These are phyloP conservation scores for Gadus chalcogrammus DNA, from an alignment of 2,113 vertebrate genomes.

Conservation along the genomic window DNA sequence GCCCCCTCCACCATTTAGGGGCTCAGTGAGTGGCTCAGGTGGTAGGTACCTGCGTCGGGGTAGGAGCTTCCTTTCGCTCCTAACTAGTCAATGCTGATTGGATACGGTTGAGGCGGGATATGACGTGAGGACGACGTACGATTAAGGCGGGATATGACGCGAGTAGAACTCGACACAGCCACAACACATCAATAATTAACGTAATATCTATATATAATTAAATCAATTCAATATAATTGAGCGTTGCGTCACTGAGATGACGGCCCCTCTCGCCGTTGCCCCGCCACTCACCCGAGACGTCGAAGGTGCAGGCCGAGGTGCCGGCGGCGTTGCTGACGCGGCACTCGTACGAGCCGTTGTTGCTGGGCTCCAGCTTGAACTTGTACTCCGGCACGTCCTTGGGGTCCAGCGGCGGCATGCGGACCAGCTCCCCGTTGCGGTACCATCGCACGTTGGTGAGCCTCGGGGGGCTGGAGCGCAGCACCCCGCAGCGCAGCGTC, in stretches of 20 bases:
- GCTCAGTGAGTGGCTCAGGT: too few relatives aligned
- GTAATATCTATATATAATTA: too few relatives aligned
- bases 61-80: too few relatives aligned
- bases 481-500: constrained; percentile 82
- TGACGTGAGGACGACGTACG: too few relatives aligned
- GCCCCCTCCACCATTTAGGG: too few relatives aligned
- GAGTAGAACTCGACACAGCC: too few relatives aligned
- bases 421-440: constrained; percentile 79
- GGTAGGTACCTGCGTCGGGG: too few relatives aligned
- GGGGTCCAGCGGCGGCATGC: constrained; percentile 71
- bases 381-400: constrained; percentile 82
- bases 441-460: constrained; percentile 84
- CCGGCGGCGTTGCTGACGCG: constrained; percentile 88
- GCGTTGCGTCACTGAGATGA: neutral
- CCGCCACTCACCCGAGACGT: constrained; percentile 86
- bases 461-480: constrained; percentile 84
- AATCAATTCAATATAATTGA: neutral
- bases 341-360: constrained; percentile 88
- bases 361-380: constrained; percentile 82
- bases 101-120: too few relatives aligned
- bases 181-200: too few relatives aligned
- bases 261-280: too few relatives aligned
- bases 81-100: too few relatives aligned
- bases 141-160: too few relatives aligned
- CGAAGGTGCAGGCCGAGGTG: constrained; percentile 83